A percentile compares a stretch with the other conserved stretches of the same genome.
Conservation (phyloP, 2,113 vertebrate genomes). For the Erythrolamprus reginae region DNA sequence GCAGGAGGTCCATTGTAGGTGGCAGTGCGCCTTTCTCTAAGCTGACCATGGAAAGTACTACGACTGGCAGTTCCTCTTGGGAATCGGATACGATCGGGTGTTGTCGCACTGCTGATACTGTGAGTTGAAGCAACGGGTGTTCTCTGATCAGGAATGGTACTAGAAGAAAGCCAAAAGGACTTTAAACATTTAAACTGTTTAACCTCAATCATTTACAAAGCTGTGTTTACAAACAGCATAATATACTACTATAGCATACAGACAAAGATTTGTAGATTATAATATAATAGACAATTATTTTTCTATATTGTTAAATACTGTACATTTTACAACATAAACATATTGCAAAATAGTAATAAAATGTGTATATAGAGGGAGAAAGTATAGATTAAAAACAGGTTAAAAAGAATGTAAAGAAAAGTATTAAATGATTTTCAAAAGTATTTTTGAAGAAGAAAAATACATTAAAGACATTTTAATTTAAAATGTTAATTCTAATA, state of each 20-base stretch:
- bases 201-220: neutral
- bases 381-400: neutral
- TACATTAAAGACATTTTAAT: constrained; percentile 15
- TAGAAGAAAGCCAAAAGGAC: constrained; percentile 52
- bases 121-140: constrained; percentile 92
- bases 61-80: constrained; percentile 89
- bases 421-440: constrained; percentile 35
- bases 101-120: constrained; percentile 88
- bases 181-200: neutral
- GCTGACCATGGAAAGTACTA: constrained; percentile 96
- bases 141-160: constrained; percentile 80
- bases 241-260: constrained; percentile 32
- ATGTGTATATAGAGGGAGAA: neutral
- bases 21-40: constrained; percentile 89
- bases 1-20: constrained; percentile 96
- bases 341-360: neutral
- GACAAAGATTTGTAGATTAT: constrained; percentile 39
- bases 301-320: constrained; percentile 35
- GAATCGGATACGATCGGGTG: constrained; percentile 90
- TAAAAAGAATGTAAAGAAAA: constrained; percentile 42
- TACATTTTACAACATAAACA: constrained; percentile 29
- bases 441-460: constrained; percentile 31
- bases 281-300: constrained; percentile 40
- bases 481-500: constrained; percentile 19
- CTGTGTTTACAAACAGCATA: constrained; percentile 7